Evolutionary conservation across 2,888 invertebrate genomes (phyloP), one percentile per base, ranked within the genome.

Genomic region (Pseudococcus viburni): DNA sequence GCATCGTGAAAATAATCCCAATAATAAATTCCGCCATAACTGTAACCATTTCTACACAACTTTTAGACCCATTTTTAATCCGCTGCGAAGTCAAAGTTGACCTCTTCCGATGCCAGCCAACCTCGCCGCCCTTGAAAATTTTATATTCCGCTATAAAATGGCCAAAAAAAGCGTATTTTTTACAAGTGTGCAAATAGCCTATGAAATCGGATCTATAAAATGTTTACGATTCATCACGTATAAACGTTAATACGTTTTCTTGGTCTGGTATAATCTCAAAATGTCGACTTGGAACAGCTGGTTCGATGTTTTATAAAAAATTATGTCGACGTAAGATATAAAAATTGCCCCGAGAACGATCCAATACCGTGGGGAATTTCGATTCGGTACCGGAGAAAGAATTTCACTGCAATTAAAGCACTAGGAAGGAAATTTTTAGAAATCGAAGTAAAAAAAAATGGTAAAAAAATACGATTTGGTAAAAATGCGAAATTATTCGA

Each of bases 191-290:
- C 68, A 73, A 73, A 73, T 73, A 73, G 33, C 33, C 68, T 73
- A 73, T 26, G 68, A 73, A 73, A 73, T 73, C 68, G 68, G 33
- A 73, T 73, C 68, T 73, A 73, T 73, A 73, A 73, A 73, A 73
- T 33, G 33, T 73, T 73, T 73, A 73, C 33, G 68, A 73, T 73
- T 73, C 68, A 73, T 73, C 33, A 33, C 68, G 68, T 33, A 73
- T 33, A 12, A 73, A 73, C 68, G 26, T 73, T 26, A 73, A 73
- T 73, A 73, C 68, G 68, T 73, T 73, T 73, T 73, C 68, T 73
- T 33, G 33, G 68, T 26, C 33, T 73, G 68, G 15, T 73, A 73
- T 33, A 33, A 73, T 26, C 33, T 73, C 15, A 33, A 33, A 33
- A 33, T 33, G 26, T 33, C 26, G 26, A 33, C 1, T n/a, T n/a